These are phyloP conservation scores for Scolopax mira DNA, from an alignment of 2,113 vertebrate species.

Conservation along the genomic window DNA sequence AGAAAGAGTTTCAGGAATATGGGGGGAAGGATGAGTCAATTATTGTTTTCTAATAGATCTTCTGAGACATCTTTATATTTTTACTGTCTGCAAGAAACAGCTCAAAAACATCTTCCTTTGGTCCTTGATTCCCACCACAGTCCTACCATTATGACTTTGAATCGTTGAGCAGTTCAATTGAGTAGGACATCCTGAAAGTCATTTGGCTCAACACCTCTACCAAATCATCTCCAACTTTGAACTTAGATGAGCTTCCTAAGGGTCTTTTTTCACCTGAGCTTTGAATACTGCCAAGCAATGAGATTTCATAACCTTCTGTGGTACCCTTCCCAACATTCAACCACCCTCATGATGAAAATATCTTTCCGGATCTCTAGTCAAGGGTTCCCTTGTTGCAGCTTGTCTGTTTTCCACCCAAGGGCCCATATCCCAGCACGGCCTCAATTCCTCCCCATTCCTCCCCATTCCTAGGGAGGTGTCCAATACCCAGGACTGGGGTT, in stretches of 20 bases:
- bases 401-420: not conserved
- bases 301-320: not conserved
- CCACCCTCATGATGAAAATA: not conserved
- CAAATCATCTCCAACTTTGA: not conserved
- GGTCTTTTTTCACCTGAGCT: not conserved
- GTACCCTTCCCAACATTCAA: not conserved
- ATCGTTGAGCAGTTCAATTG: not conserved
- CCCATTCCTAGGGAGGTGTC: not conserved
- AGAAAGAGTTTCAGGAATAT: not conserved
- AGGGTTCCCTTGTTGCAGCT: not conserved
- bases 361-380: not conserved
- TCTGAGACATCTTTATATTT: not conserved
- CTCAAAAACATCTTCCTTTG: not conserved
- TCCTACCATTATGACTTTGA: not conserved
- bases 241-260: not conserved
- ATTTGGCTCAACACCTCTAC: not conserved
- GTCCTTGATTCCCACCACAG: not conserved
- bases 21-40: fast-evolving
- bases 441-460: fast-evolving
- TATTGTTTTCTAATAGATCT: not conserved
- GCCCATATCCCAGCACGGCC: fast-evolving
- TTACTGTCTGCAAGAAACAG: not conserved
- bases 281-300: not conserved
- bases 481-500: fast-evolving
- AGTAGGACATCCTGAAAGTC: not conserved